phyloP scores from a whole-genome alignment of 2,797 vertebrate genomes.

The Psittacula echo region DNA sequence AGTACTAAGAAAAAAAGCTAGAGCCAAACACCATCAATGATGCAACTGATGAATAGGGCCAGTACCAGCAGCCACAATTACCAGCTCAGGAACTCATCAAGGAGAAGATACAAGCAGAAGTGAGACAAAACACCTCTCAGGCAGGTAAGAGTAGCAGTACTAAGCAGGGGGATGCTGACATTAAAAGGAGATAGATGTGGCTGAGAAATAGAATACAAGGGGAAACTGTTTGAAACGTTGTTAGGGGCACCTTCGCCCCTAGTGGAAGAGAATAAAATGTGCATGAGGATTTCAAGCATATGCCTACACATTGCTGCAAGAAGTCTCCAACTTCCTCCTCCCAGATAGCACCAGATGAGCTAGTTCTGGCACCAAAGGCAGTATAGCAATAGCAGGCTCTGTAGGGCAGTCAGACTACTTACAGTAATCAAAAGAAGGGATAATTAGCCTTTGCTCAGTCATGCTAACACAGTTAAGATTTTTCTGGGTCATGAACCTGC shows the following conservation, averaged over 20 bases:
- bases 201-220: not conserved
- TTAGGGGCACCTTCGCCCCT: not conserved
- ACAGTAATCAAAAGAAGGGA: slow-evolving; percentile 31
- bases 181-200: not conserved
- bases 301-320: not conserved
- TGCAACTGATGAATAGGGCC: not conserved
- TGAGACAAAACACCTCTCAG: not conserved
- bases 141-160: not conserved
- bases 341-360: not conserved
- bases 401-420: not conserved
- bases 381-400: not conserved
- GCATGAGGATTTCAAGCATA: not conserved
- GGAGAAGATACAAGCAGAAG: not conserved
- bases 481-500: slow-evolving; percentile 2
- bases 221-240: not conserved
- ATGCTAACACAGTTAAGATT: not conserved
- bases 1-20: not conserved
- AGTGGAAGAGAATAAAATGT: not conserved
- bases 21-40: not conserved
- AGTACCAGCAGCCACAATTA: not conserved
- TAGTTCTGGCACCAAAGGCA: not conserved
- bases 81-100: not conserved
- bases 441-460: slow-evolving; percentile 44
- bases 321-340: not conserved
- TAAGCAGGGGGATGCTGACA: not conserved